Base-by-base conservation (phyloP, 2,113 vertebrate species). In the Aramus guarauna region DNA sequence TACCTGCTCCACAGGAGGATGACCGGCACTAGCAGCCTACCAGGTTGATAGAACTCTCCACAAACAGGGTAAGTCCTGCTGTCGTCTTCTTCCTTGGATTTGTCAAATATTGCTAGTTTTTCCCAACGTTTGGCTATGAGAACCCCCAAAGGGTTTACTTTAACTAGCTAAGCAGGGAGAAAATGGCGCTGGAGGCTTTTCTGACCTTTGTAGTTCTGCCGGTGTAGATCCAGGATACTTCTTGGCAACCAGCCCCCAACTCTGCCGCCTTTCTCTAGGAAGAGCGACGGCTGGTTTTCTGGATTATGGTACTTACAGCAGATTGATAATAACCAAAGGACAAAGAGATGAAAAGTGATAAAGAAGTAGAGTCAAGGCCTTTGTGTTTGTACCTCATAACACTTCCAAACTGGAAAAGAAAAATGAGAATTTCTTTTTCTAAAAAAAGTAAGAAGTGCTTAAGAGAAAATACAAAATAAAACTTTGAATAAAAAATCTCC, bases 381-480 rank as follows among this genome's bases (percentile, higher is more conserved):
- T 71, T 43, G 27, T 36, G 23, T 82, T 89, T 22, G 34, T 34
- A 53, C 9, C 43, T 72, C 3, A 1, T 27, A 19, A 27, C 2
- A 8, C 19, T 85, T 87, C 56, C 43, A 77, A 68, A 75, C 27
- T 56, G 69, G 69, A 68, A 78, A 85, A 30, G 56, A 78, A 91
- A 89, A 85, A 67, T 17, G 16, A 56, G n/a, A 22, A 52, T 94
- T 87, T 62, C 3, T 66, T 62, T 55, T 63, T 39, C 32, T 67
- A 77, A 85, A 95, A 94, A 79, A 75, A 67, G 63, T 56, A 94
- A 93, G 45, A 77, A 89, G 73, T 94, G 79, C 84, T 95, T 96
- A 97, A 95, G 52, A 94, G 52, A 72, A 95, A 85, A 89, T 58
- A 92, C 41, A 87, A 96, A 95, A 88, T 94, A 95, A 96, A 96